Conservation (phyloP, 2,888 invertebrate species). For the Thereva unica region DNA sequence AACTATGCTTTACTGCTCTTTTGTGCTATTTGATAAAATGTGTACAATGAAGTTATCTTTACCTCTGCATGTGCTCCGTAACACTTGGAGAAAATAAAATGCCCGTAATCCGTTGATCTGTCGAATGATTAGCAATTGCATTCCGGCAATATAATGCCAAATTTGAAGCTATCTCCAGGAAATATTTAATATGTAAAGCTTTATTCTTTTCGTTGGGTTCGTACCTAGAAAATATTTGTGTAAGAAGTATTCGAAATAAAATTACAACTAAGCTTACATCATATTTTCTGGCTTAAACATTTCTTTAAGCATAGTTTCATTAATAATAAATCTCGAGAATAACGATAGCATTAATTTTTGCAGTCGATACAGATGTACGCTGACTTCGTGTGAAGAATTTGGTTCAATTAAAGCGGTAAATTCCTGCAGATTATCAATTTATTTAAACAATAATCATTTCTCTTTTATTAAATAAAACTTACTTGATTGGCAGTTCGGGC, state of each 20-base stretch:
- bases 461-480: slow-evolving; percentile 34
- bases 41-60: neutral
- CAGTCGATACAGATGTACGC: slow-evolving; percentile 68
- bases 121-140: slow-evolving; percentile 63
- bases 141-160: slow-evolving; percentile 73
- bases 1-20: neutral
- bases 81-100: slow-evolving; percentile 62
- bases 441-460: neutral
- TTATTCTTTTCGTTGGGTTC: slow-evolving; percentile 48
- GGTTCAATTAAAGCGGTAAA: slow-evolving; percentile 50
- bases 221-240: slow-evolving; percentile 31
- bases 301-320: slow-evolving; percentile 54
- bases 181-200: slow-evolving; percentile 57
- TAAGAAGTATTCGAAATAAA: neutral
- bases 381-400: slow-evolving; percentile 59
- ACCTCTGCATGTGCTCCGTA: slow-evolving; percentile 52
- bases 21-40: neutral
- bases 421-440: slow-evolving; percentile 52
- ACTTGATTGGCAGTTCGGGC: slow-evolving; percentile 68
- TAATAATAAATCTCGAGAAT: slow-evolving; percentile 69
- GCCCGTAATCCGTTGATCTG: slow-evolving; percentile 61
- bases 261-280: slow-evolving; percentile 38
- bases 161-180: slow-evolving; percentile 71
- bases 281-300: slow-evolving; percentile 50
- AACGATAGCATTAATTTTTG: slow-evolving; percentile 76